Evolutionary conservation across 2,113 vertebrate genomes (phyloP).

Genomic region (Zosterops hypoxanthus): DNA sequence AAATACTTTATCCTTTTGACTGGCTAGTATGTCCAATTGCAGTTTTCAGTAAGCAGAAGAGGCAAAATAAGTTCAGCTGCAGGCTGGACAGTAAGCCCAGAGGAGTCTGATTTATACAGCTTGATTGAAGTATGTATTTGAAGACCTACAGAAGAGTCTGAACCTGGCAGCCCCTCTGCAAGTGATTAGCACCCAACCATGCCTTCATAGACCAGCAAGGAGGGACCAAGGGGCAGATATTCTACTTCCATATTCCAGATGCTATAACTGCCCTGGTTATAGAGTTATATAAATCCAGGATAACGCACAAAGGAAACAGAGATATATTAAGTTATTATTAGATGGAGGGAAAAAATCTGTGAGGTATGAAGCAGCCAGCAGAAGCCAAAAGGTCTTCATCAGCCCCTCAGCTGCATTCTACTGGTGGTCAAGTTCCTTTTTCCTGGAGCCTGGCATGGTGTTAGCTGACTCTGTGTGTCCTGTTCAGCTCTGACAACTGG

Average conservation of each 20-base stretch:
- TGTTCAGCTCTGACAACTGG: not conserved
- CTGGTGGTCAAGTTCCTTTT: not conserved
- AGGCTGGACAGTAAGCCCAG: not conserved
- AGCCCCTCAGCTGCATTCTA: not conserved
- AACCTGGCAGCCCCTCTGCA: not conserved
- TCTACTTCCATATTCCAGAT: not conserved
- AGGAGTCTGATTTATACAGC: not conserved
- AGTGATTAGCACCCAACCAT: not conserved
- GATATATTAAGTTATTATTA: not conserved
- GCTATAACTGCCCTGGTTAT: not conserved
- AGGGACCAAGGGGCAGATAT: not conserved
- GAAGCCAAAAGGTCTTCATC: not conserved
- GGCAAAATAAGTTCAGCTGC: not conserved
- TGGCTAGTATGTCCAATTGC: not conserved
- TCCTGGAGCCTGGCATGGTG: not conserved
- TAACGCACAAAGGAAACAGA: not conserved
- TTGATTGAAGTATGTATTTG: not conserved
- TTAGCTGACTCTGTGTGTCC: not conserved
- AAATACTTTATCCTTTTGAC: not conserved
- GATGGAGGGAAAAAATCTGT: not conserved
- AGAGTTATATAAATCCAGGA: not conserved
- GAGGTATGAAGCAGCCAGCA: not conserved
- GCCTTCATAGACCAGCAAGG: not conserved
- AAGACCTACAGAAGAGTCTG: not conserved
- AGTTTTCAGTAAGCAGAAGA: conserved; percentile 9